Base-by-base conservation (phyloP, 1,140 invertebrate genomes). In the Acromyrmex heyeri region DNA sequence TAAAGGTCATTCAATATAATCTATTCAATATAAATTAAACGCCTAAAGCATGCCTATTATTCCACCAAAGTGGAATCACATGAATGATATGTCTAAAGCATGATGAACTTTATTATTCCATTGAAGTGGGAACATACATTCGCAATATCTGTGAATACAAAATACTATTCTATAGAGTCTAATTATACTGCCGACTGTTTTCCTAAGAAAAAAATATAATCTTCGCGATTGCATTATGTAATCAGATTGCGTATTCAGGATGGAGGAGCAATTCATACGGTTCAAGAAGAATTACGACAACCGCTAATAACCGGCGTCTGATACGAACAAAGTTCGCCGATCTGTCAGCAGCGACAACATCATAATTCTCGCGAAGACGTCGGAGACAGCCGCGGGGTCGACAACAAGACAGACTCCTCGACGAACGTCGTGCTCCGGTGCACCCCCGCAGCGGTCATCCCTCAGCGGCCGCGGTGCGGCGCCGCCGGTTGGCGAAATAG, bases 281-380 rank as follows among this genome's bases (percentile, higher is more conserved):
- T 12, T 16, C 21, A 44, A 57, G 34, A 61, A 73, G 67, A 27
- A 38, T 34, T 59, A 21, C 38, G 34, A 55, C 12, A 55, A 50
- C 24, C 44, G 18, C 27, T 59, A 62, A 83, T 83, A 83, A 75
- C 38, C 38, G 55, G 30, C 55, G 38, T 62, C 44, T 83, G 73
- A 83, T 83, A 61, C 24, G 69, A 14, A 44, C 24, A 30, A 83
- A 83, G 69, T 75, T 83, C 69, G 55, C 16, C 69, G 69, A 83
- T 83, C 79, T 72, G 69, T 83, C 69, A 83, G 44, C 38, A 27
- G 55, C 55, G 79, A 83, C 79, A 75, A 61, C 69, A 61, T 83
- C 79, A 83, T 83, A 83, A 83, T 73, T 73, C 79, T 61, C 55
- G n/a, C 38, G 62, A 30, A 55, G 48, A 44, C 48, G 61, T 24